Evolutionary conservation across 2,113 vertebrate species (phyloP).

Genomic region (Eurypyga helias): DNA sequence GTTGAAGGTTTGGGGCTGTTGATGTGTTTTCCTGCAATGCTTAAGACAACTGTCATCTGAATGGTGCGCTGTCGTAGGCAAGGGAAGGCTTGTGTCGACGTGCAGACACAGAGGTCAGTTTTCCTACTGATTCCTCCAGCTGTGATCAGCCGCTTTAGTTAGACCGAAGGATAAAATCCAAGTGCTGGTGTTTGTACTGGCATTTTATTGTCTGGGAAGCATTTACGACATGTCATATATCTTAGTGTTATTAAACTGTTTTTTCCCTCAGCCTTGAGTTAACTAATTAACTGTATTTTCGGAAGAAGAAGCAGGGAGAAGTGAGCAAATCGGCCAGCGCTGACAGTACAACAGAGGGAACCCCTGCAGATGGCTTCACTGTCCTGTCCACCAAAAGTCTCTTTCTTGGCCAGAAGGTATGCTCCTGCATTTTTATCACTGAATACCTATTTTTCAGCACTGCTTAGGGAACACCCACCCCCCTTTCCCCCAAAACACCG

Average conservation of each 20-base stretch:
- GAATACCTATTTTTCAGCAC: not conserved
- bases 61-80: rapidly evolving
- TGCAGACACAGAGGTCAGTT: not conserved
- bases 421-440: conserved; percentile 20
- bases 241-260: not conserved
- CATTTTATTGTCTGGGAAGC: conserved; percentile 5
- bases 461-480: not conserved
- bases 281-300: conserved; percentile 60
- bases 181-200: not conserved
- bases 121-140: not conserved
- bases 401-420: conserved; percentile 99
- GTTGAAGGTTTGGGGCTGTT: not conserved
- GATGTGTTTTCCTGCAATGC: not conserved
- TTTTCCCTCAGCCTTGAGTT: not conserved
- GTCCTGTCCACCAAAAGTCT: conserved; percentile 98
- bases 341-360: conserved; percentile 95
- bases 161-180: not conserved
- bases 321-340: conserved; percentile 94
- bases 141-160: not conserved
- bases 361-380: conserved; percentile 90
- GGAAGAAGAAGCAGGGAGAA: conserved; percentile 90
- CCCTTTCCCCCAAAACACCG: not conserved
- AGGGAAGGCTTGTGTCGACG: not conserved
- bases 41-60: not conserved
- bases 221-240: not conserved